phyloP scores from a whole-genome alignment of 2,888 invertebrate species.

The Eupeodes luniger region DNA sequence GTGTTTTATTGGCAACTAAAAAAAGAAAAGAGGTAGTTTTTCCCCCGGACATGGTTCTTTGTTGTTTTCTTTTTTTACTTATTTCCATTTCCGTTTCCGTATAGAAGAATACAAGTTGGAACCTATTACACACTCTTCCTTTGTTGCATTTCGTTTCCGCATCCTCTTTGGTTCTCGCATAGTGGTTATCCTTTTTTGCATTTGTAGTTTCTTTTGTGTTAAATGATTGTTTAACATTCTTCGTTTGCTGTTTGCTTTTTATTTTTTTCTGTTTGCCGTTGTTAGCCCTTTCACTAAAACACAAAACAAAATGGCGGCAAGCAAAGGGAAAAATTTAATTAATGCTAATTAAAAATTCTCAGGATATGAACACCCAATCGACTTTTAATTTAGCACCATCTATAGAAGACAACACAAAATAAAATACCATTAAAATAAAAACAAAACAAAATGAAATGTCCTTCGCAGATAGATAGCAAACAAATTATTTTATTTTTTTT shows the following conservation, averaged over 20 bases:
- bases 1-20: conserved; percentile 72
- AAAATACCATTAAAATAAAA: background rate
- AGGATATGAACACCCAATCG: conserved; percentile 71
- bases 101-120: conserved; percentile 23
- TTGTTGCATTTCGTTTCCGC: conserved; percentile 56
- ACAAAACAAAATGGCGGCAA: conserved; percentile 9
- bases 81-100: background rate
- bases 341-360: conserved; percentile 75
- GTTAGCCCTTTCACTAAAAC: conserved; percentile 11
- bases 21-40: conserved; percentile 47
- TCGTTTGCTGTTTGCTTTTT: conserved; percentile 26
- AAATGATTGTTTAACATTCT: conserved; percentile 33
- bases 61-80: conserved; percentile 11
- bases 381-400: conserved; percentile 64
- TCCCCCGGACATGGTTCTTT: conserved; percentile 42
- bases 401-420: background rate
- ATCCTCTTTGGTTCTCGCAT: conserved; percentile 38
- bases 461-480: conserved; percentile 9
- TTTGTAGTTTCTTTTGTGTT: conserved; percentile 33
- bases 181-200: conserved; percentile 43
- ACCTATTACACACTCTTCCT: conserved; percentile 38
- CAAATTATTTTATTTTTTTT: too few species aligned
- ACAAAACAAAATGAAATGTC: conserved; percentile 20
- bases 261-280: conserved; percentile 9
- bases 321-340: conserved; percentile 62